Conservation (phyloP, 92 coral and sea anemone genomes). For the Zoanthus sociatus region DNA sequence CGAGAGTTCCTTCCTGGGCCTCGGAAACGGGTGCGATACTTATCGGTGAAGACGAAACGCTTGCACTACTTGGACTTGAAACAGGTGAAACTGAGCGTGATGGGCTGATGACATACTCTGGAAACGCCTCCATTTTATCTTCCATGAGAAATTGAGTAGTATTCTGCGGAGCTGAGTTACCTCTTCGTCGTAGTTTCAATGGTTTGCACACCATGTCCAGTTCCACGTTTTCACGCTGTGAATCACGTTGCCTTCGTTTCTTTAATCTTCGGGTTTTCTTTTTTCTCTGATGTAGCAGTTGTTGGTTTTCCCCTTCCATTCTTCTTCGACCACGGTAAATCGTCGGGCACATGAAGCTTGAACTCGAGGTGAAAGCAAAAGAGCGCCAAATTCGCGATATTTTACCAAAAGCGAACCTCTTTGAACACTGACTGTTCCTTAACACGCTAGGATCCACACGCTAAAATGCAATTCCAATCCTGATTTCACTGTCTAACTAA, state of each 20-base stretch:
- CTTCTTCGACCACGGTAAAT: slow-evolving; percentile 10
- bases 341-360: slow-evolving; percentile 40
- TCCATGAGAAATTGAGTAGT: slow-evolving; percentile 97
- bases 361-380: background rate
- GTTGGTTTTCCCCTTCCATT: slow-evolving; percentile 48
- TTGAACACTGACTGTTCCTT: background rate
- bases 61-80: slow-evolving; percentile 67
- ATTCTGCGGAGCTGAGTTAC: slow-evolving; percentile 90
- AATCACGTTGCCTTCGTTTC: slow-evolving; percentile 66
- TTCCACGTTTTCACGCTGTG: slow-evolving; percentile 39
- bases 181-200: slow-evolving; percentile 57
- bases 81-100: slow-evolving; percentile 63
- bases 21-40: slow-evolving; percentile 73
- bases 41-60: slow-evolving; percentile 69
- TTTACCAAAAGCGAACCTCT: background rate
- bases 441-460: background rate
- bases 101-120: slow-evolving; percentile 55
- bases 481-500: background rate
- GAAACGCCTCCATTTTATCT: slow-evolving; percentile 78
- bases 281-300: slow-evolving; percentile 29
- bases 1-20: slow-evolving; percentile 55
- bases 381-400: slow-evolving; percentile 19
- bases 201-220: slow-evolving; percentile 52
- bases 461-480: background rate
- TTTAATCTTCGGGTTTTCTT: slow-evolving; percentile 81